A percentile compares a stretch with the other conserved stretches of the same genome.
phyloP scores from a whole-genome alignment of 2,797 vertebrate species.

The Eutrigla gurnardus region DNA sequence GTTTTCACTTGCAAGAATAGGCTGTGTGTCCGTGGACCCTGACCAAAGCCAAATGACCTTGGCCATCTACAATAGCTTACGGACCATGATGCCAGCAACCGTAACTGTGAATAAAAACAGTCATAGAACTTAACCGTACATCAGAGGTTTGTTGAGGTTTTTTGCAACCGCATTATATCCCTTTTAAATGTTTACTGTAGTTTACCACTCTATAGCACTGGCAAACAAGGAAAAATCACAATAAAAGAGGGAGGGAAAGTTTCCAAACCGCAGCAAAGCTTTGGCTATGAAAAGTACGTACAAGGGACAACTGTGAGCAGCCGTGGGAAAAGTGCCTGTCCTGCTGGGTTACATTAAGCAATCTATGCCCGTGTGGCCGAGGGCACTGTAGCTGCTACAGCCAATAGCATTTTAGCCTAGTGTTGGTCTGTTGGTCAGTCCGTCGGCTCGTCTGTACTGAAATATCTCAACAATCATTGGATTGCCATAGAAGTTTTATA shows the following conservation, averaged over 20 bases:
- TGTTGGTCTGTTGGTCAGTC: background rate
- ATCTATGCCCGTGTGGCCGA: slow-evolving; percentile 28
- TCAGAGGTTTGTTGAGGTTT: slow-evolving; percentile 84
- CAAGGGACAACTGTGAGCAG: slow-evolving; percentile 64
- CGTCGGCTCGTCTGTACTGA: background rate
- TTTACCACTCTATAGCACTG: slow-evolving; percentile 77
- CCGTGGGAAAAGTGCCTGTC: slow-evolving; percentile 75
- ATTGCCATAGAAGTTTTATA: background rate
- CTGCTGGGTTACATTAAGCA: slow-evolving; percentile 46
- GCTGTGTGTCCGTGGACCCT: slow-evolving; percentile 69
- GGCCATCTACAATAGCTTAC: slow-evolving; percentile 77
- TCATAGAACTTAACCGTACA: slow-evolving; percentile 79
- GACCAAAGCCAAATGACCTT: slow-evolving; percentile 84
- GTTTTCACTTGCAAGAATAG: slow-evolving; percentile 78
- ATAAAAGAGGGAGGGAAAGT: slow-evolving; percentile 62
- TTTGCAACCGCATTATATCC: slow-evolving; percentile 79
- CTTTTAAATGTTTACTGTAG: slow-evolving; percentile 86
- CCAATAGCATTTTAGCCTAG: slow-evolving; percentile 10
- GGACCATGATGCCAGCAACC: slow-evolving; percentile 79
- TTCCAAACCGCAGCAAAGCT: slow-evolving; percentile 78
- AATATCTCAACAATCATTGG: background rate
- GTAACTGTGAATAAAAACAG: slow-evolving; percentile 86
- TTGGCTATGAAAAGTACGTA: slow-evolving; percentile 64
- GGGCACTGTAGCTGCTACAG: slow-evolving; percentile 15
- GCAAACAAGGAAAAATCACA: slow-evolving; percentile 73